Evolutionary conservation across 2,797 vertebrate species (phyloP), one percentile per base, ranked within the genome.

Genomic region (Pseudotriccus pelzelni): DNA sequence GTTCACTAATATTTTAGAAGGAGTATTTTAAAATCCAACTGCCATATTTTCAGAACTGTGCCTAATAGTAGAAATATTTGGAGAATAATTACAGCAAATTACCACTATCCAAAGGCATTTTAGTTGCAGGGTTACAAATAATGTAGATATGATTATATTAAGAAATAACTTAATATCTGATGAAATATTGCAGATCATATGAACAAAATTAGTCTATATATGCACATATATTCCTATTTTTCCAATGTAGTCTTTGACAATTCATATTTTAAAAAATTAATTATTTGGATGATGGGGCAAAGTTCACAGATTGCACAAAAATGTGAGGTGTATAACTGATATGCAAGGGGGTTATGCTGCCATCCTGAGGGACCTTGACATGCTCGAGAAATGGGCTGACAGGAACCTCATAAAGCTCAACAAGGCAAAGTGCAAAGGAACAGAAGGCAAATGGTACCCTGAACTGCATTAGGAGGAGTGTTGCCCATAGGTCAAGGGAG

Each of bases 281-380:
- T 30, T 43, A 59, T 21, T 19, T n/a, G 17, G 19, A 34, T 4
- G 13, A 49, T 23, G n/a, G 20, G 23, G n/a, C 7, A 34, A 70
- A 53, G 25, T 12, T 66, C 53, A 36, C 4, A 41, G 46, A 17
- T 18, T 19, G 50, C 27, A 47, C 9, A 24, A 46, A 85, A 43
- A 12, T 15, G 20, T 23, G 36, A 68, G 17, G 23, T 66, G 25
- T 77, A 25, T 22, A 12, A 6, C 16, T 78, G 47, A 17, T 28
- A n/a, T 0, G 3, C 0, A 0, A 46, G 23, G 62, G 10, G 4
- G 16, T 21, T 14, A 7, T 39, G 34, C 32, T 50, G n/a, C 27
- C 30, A 37, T 9, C 9, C 44, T 2, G 7, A 59, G 21, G 16
- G 14, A 43, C 12, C 21, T 53, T 18, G 7, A 14, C 9, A 70